Base-by-base conservation (phyloP, 2,797 vertebrate species). In the Sebastiscus albofasciatus region DNA sequence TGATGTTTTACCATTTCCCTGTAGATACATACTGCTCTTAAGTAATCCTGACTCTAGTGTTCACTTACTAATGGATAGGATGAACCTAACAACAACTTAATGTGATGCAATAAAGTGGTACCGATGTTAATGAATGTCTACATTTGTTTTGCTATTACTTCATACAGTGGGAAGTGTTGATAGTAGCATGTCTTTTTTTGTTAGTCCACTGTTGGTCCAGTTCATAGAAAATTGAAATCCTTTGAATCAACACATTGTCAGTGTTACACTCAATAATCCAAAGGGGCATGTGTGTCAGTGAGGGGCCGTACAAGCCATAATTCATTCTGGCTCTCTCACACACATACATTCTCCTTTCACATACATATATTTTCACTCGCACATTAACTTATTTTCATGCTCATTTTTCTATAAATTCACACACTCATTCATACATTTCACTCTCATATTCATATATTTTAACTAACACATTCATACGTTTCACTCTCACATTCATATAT, bases 21-120 rank as follows among this genome's bases (percentile, higher is more conserved):
- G 90, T 93, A 92, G 80, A 85, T 90, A 83, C 72, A 79, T 77
- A 72, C 79, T 86, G 70, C 75, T 87, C 52, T 72, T 62, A 66
- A 77, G 61, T 89, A 81, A 87, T 76, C 69, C 65, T 81, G 72
- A 89, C 70, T 73, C 77, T 87, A 92, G 87, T 61, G 4, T 86
- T 87, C 72, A 89, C 85, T 86, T 76, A 93, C 90, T 86, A 89
- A 90, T 67, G 72, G 77, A 85, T 92, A 92, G 91, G 90, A 88
- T 81, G 69, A 92, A 82, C 89, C 83, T 93, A 93, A 92, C 90
- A 90, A 71, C 86, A 82, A 81, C 81, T 89, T 90, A 72, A 87
- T 91, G 84, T 93, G 88, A 89, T 79, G 83, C 89, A 95, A 94
- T 95, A 94, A 95, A 94, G 83, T 91, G 77, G 66, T 92, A 73